Base-by-base conservation (phyloP, 2,888 invertebrate species). In the Linnaemya tessellans region DNA sequence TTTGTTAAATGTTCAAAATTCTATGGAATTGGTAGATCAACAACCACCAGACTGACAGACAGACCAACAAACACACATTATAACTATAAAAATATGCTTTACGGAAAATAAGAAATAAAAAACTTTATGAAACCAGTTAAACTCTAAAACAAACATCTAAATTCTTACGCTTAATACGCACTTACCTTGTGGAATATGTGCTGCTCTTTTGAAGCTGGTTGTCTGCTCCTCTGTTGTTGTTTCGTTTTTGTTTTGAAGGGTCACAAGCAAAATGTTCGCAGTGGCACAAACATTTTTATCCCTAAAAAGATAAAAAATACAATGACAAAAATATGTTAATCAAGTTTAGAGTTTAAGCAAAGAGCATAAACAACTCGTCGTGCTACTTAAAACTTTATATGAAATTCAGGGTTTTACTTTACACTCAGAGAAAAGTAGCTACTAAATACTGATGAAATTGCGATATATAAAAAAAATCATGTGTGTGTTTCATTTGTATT, bases 21-120 rank as follows among this genome's bases (percentile, higher is more conserved):
- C 85, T 85, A 82, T 71, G 70, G 82, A 85, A 85, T 85, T 85
- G 85, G 79, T 67, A 79, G 82, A 79, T 82, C 77, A 71, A 75
- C 70, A 82, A 71, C 30, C 75, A 80, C 22, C 70, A 64, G 65
- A 51, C 56, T 25, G 30, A 73, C 65, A 18, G 5, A 77, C 73
- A 56, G 10, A 56, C 46, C 65, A 11, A 62, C n/a, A 54, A n/a
- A 25, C 71, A 41, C 11, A 62, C 22, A 68, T 5, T 35, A 49
- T 35, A 35, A 13, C 58, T 56, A 60, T 46, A 65, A 18, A 67
- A 58, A 51, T 49, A 73, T 73, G 58, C 65, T 71, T 56, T 54
- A 25, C 3, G 25, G 13, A 51, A 79, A 68, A 46, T 13, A n/a
- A 38, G 41, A 2, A 9, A 67, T 3, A 10, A 43, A 18, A 43